A percentile compares a stretch with the other conserved stretches of the same genome.
phyloP scores from a whole-genome alignment of 1,140 invertebrate species.

The Anadara kagoshimensis region DNA sequence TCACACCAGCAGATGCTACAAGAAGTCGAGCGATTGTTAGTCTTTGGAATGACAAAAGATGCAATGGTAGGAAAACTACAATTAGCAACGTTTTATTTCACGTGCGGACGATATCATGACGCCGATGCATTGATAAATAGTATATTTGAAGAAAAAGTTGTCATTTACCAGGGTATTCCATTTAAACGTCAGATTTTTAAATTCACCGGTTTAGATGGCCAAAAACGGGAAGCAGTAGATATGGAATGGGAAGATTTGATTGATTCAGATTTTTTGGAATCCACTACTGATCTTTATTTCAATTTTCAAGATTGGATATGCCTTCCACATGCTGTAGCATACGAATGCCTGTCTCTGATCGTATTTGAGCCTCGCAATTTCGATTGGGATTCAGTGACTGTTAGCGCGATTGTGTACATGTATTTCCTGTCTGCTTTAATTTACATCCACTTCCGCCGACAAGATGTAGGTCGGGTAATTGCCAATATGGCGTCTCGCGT shows the following conservation, averaged over 20 bases:
- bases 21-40: background rate
- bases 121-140: background rate
- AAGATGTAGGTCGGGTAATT: background rate
- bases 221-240: background rate
- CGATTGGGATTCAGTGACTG: background rate
- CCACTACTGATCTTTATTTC: background rate
- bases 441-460: background rate
- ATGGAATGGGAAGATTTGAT: background rate
- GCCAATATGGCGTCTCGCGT: background rate
- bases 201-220: background rate
- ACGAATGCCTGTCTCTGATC: background rate
- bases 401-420: conserved; percentile 9
- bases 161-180: background rate
- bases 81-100: background rate
- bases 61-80: background rate
- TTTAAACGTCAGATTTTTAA: background rate
- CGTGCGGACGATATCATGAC: background rate
- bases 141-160: background rate
- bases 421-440: conserved; percentile 8
- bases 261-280: background rate
- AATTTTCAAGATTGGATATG: background rate
- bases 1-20: too few relatives aligned
- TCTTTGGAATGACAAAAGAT: background rate
- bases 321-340: background rate
- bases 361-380: background rate